These are phyloP conservation scores for Gila orcuttii DNA, from an alignment of 2,113 vertebrate genomes.

Conservation along the genomic window DNA sequence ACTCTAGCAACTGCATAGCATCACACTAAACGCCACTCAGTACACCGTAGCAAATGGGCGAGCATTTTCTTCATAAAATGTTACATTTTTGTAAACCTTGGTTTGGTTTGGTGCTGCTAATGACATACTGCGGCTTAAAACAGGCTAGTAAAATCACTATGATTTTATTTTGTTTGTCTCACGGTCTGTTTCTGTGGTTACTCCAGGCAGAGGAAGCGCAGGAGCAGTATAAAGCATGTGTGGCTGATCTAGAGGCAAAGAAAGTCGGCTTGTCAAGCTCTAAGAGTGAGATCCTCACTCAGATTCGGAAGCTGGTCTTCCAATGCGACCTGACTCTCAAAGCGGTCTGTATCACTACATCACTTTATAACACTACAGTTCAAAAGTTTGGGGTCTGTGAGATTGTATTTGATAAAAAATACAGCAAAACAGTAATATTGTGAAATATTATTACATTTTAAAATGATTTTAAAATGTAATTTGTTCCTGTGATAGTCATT, in stretches of 20 bases:
- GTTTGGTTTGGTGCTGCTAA: not conserved
- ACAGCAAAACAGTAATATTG: too few species aligned
- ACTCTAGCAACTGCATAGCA: not conserved
- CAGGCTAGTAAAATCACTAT: not conserved
- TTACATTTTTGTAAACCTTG: not conserved
- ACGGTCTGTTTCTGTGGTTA: conserved; percentile 11
- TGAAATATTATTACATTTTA: not conserved
- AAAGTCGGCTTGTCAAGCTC: conserved; percentile 81
- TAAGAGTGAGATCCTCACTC: conserved; percentile 88
- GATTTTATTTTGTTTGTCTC: conserved; percentile 1
- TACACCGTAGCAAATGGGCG: not conserved
- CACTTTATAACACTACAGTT: not conserved
- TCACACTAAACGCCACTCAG: not conserved
- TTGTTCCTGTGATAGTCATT: not conserved
- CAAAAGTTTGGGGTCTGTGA: not conserved
- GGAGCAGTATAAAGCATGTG: conserved; percentile 87
- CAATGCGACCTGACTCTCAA: conserved; percentile 98
- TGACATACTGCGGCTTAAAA: not conserved
- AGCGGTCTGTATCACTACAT: conserved; percentile 81
- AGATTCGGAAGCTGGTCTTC: conserved; percentile 89
- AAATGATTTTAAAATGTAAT: not conserved
- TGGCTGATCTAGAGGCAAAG: conserved; percentile 85
- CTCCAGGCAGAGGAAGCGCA: conserved; percentile 90
- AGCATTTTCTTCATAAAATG: not conserved
- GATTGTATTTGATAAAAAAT: not conserved